Base-by-base conservation (phyloP, 2,113 vertebrate species). In the Oreotrochilus melanogaster region DNA sequence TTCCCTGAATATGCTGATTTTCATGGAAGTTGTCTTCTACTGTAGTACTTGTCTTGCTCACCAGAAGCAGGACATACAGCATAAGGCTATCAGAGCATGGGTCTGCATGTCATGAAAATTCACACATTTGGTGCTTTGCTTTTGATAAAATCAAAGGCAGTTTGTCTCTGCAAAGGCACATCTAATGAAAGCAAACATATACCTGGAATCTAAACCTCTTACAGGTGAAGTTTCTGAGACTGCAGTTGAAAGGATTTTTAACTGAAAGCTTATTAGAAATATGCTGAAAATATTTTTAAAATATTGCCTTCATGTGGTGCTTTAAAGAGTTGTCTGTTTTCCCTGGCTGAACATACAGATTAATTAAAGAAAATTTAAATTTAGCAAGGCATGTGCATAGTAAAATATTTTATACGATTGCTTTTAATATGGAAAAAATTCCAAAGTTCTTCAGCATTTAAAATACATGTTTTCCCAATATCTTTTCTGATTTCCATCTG, bases 381-480 rank as follows among this genome's bases (percentile, higher is more conserved):
- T 71, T 51, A 60, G 6, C 6, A 58, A 61, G 7, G 7, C 10
- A 19, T 11, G 7, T 42, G 14, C 9, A 47, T 9, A 39, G 4
- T 21, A 60, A 90, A 86, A 23, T 54, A 57, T 43, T 33, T 25
- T 16, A 18, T 35, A 28, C 35, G 3, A 19, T 37, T 70, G 1
- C 2, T 58, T 61, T 71, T 10, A 28, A 21, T 18, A 22, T 24
- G 19, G 7, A 33, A 7, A 73, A 80, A 86, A 50, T 37, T 70
- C 9, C 9, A 23, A 67, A 76, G 17, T 37, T 56, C 14, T 39
- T 60, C 5, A 48, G 10, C 1, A 47, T 54, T 74, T 48, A 22
- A 10, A 43, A 33, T 39, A 13, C 18, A 19, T 51, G 24, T 72
- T 61, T 19, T 2, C 1, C 2, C 4, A 3, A 2, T 62, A n/a